Percentiles rank a stretch among this genome's conserved stretches.
These are phyloP conservation scores for Brachyptera putata DNA, from an alignment of 2,888 invertebrate species.

Conservation along the genomic window DNA sequence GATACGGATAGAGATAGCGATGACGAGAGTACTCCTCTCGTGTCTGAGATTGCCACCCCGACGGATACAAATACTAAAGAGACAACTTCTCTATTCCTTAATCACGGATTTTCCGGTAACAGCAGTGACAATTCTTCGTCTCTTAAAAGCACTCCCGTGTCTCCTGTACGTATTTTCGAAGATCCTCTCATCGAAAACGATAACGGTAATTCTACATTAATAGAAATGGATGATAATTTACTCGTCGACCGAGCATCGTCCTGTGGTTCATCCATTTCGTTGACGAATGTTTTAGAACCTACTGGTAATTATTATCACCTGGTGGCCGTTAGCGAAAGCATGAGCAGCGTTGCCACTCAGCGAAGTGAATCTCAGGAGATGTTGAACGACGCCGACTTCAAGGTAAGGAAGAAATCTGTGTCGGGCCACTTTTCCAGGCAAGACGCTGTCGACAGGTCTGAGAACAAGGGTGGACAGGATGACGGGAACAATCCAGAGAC, in stretches of 20 bases:
- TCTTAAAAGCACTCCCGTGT: too few relatives aligned
- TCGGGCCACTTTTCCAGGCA: constrained; percentile 27
- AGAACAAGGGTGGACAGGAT: background rate
- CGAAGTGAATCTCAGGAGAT: constrained; percentile 22
- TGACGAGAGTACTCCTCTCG: constrained; percentile 66
- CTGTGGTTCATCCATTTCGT: constrained; percentile 30
- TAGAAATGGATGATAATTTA: constrained; percentile 9
- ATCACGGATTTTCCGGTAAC: constrained; percentile 27
- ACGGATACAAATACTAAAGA: constrained; percentile 27
- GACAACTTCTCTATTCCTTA: constrained; percentile 17
- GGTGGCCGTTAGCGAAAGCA: constrained; percentile 28
- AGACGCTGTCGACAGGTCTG: constrained; percentile 28
- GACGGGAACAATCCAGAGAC: constrained; percentile 28
- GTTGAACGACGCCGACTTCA: constrained; percentile 20
- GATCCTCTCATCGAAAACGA: background rate
- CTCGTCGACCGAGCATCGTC: constrained; percentile 16
- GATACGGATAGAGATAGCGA: constrained; percentile 55
- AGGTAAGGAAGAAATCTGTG: constrained; percentile 1
- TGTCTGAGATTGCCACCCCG: constrained; percentile 48
- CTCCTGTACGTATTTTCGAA: constrained; percentile 22
- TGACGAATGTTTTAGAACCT: constrained; percentile 29
- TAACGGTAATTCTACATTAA: constrained; percentile 10
- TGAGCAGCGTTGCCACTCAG: constrained; percentile 24
- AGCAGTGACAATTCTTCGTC: too few relatives aligned
- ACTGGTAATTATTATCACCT: constrained; percentile 29